These are phyloP conservation scores for Lucinisca nassula DNA, from an alignment of 2,888 invertebrate species.

Conservation along the genomic window DNA sequence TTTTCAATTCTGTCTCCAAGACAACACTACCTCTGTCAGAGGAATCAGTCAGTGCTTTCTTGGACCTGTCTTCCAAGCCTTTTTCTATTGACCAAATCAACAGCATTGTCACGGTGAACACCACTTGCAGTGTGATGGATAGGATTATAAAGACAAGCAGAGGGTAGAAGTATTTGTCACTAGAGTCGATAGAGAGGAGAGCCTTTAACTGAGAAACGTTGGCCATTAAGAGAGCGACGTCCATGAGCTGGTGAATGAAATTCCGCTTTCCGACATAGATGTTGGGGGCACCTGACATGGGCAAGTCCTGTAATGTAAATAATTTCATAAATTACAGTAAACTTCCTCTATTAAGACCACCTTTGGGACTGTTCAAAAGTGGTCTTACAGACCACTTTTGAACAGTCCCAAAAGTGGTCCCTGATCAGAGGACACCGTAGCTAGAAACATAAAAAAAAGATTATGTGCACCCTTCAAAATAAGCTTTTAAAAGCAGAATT, in stretches of 20 bases:
- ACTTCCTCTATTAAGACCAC: too few species aligned
- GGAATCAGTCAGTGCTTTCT: background rate
- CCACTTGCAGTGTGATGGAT: constrained; percentile 67
- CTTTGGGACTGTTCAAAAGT: too few species aligned
- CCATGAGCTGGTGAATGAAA: constrained; percentile 71
- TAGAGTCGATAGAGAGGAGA: constrained; percentile 53
- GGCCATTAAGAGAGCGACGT: constrained; percentile 73
- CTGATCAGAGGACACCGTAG: too few species aligned
- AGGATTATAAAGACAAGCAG: constrained; percentile 60
- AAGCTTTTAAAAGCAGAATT: too few species aligned
- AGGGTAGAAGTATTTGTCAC: constrained; percentile 60
- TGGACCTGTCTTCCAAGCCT: constrained; percentile 44
- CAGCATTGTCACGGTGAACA: constrained; percentile 69
- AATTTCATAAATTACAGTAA: too few species aligned
- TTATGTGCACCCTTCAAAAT: too few species aligned
- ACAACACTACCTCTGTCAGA: background rate
- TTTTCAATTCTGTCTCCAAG: constrained; percentile 16
- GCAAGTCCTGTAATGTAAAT: constrained; percentile 18
- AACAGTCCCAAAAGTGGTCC: too few species aligned
- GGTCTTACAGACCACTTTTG: too few species aligned
- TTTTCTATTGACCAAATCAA: constrained; percentile 63
- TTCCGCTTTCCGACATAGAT: constrained; percentile 67
- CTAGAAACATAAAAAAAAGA: too few species aligned
- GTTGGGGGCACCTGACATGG: constrained; percentile 37
- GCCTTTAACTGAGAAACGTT: constrained; percentile 74